These are phyloP conservation scores for Pyrgus malvae DNA, from an alignment of 2,888 invertebrate genomes.

Conservation along the genomic window DNA sequence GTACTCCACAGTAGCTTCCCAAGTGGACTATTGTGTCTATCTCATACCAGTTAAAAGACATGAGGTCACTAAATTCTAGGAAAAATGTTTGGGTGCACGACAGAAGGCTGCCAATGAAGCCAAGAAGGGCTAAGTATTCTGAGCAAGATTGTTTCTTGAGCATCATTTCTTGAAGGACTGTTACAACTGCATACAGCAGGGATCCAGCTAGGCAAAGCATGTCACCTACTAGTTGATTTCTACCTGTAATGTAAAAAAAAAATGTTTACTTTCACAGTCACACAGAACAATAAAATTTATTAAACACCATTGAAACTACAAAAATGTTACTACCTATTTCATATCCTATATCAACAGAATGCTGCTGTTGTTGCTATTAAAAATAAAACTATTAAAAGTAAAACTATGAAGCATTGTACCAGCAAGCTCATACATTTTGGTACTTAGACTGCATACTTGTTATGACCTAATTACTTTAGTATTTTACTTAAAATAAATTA, in stretches of 20 bases:
- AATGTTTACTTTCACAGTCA: not conserved
- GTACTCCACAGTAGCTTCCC: constrained; percentile 85
- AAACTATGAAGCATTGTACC: too few relatives aligned
- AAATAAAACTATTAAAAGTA: too few relatives aligned
- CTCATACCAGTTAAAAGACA: constrained; percentile 86
- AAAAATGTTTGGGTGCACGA: constrained; percentile 90
- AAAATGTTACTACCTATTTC: too few relatives aligned
- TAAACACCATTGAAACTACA: too few relatives aligned
- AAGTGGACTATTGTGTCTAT: constrained; percentile 83
- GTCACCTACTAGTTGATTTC: constrained; percentile 91
- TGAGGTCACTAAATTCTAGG: constrained; percentile 86
- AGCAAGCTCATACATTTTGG: too few relatives aligned
- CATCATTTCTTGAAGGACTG: constrained; percentile 91
- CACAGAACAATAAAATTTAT: too few relatives aligned
- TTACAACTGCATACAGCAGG: constrained; percentile 89
- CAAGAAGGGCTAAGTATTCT: constrained; percentile 91
- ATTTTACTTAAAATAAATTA: too few relatives aligned
- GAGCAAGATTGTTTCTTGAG: constrained; percentile 89
- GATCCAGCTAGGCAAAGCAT: constrained; percentile 90
- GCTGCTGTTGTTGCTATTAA: too few relatives aligned
- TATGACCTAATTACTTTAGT: too few relatives aligned
- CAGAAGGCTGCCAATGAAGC: constrained; percentile 89
- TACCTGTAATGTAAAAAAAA: constrained; percentile 77
- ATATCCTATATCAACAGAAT: too few relatives aligned
- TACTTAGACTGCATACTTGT: too few relatives aligned